These are phyloP conservation scores for Panopea generosa DNA, from an alignment of 2,888 invertebrate genomes.

Conservation along the genomic window DNA sequence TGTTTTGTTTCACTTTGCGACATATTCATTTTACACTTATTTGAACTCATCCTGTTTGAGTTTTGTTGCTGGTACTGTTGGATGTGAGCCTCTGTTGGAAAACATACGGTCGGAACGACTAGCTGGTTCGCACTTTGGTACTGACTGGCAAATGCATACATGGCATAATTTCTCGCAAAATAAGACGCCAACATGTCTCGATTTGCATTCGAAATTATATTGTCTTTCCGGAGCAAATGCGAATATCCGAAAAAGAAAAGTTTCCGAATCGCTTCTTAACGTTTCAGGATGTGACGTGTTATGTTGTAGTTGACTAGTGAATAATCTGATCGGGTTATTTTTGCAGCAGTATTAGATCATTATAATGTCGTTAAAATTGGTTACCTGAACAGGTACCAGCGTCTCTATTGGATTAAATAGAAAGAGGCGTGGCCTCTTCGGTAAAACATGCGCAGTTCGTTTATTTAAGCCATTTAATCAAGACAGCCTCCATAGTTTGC, in stretches of 20 bases:
- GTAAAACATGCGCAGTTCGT: too few species aligned
- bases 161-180: slow-evolving; percentile 50
- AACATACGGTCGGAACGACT: slow-evolving; percentile 21
- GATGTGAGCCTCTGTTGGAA: slow-evolving; percentile 1
- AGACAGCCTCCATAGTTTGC: too few species aligned
- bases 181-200: slow-evolving; percentile 48
- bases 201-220: too few species aligned
- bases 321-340: background rate
- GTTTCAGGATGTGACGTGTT: too few species aligned
- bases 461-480: too few species aligned
- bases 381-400: slow-evolving; percentile 13
- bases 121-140: slow-evolving; percentile 12
- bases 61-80: background rate
- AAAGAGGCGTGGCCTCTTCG: too few species aligned
- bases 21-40: too few species aligned
- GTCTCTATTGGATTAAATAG: slow-evolving; percentile 4
- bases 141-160: slow-evolving; percentile 47
- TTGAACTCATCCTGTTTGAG: background rate
- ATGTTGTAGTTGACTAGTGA: too few species aligned
- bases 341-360: slow-evolving; percentile 18
- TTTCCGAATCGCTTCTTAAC: too few species aligned
- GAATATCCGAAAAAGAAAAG: too few species aligned
- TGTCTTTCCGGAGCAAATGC: too few species aligned
- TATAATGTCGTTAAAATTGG: slow-evolving; percentile 31
- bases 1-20: background rate